Evolutionary conservation across 2,888 invertebrate genomes (phyloP).

Genomic region (Leptura quadrifasciata): DNA sequence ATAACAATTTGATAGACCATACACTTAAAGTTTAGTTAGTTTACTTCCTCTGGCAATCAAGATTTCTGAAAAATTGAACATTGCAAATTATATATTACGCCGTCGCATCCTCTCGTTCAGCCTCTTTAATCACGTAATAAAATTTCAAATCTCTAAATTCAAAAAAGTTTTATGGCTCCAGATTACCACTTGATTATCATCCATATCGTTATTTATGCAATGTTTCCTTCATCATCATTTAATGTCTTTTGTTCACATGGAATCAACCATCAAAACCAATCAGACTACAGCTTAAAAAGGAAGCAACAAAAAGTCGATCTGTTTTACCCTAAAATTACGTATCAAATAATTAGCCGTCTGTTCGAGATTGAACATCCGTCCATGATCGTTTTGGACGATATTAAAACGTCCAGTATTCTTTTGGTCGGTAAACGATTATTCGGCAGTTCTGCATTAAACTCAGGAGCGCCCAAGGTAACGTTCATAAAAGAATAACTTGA

Average conservation of each 20-base stretch:
- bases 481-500: too few species aligned
- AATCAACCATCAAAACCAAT: constrained; percentile 22
- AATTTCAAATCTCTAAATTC: constrained; percentile 16
- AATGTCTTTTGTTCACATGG: constrained; percentile 26
- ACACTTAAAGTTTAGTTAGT: neutral
- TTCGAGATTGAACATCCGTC: constrained; percentile 13
- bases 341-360: constrained; percentile 28
- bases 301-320: constrained; percentile 25
- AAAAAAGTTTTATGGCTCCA: constrained; percentile 24
- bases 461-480: too few species aligned
- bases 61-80: neutral
- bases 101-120: neutral
- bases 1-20: neutral
- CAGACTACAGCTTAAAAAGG: constrained; percentile 13
- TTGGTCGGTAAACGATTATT: constrained; percentile 10
- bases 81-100: neutral
- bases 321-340: constrained; percentile 29
- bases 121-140: constrained; percentile 19
- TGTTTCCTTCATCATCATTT: constrained; percentile 5
- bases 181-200: constrained; percentile 14
- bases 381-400: constrained; percentile 9
- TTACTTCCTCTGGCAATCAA: constrained; percentile 1
- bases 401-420: constrained; percentile 9
- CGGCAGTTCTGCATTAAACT: too few species aligned
- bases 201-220: constrained; percentile 13